Conservation (phyloP, 2,888 invertebrate genomes). For the Microdon myrmicae region DNA sequence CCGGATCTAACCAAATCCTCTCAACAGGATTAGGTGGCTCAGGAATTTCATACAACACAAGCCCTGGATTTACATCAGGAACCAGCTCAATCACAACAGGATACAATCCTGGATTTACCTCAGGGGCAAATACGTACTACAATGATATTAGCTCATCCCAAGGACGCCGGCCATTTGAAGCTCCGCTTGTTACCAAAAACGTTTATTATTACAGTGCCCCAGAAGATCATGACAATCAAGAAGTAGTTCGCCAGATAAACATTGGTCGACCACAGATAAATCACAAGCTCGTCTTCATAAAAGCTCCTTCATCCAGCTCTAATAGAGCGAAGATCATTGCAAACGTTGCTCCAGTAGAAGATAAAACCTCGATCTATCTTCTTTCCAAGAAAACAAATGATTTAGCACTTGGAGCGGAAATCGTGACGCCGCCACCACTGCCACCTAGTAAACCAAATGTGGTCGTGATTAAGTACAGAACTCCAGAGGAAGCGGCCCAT, state of each 20-base stretch:
- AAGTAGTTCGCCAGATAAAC: conserved; percentile 61
- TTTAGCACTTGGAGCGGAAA: conserved; percentile 60
- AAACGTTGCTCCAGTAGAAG: conserved; percentile 62
- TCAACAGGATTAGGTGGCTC: too few relatives aligned
- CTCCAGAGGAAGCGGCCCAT: conserved; percentile 62
- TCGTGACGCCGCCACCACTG: conserved; percentile 59
- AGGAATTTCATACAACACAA: too few relatives aligned
- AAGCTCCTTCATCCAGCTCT: conserved; percentile 60
- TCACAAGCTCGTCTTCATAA: conserved; percentile 64
- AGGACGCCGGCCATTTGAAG: neutral
- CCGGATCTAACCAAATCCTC: too few relatives aligned
- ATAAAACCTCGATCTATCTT: conserved; percentile 65
- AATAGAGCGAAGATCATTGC: conserved; percentile 62
- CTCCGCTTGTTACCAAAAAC: conserved; percentile 61
- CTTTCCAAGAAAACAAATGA: conserved; percentile 62
- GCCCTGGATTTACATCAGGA: too few relatives aligned
- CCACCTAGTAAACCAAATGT: conserved; percentile 63
- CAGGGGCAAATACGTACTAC: neutral
- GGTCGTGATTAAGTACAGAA: conserved; percentile 65
- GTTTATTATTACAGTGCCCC: conserved; percentile 65
- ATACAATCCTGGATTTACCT: too few relatives aligned
- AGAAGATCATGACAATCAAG: conserved; percentile 62
- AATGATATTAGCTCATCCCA: too few relatives aligned
- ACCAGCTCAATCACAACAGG: conserved; percentile 53
- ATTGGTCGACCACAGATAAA: conserved; percentile 62